Evolutionary conservation across 1,140 invertebrate genomes (phyloP), one percentile per base, ranked within the genome.

Genomic region (Halictus rubicundus): DNA sequence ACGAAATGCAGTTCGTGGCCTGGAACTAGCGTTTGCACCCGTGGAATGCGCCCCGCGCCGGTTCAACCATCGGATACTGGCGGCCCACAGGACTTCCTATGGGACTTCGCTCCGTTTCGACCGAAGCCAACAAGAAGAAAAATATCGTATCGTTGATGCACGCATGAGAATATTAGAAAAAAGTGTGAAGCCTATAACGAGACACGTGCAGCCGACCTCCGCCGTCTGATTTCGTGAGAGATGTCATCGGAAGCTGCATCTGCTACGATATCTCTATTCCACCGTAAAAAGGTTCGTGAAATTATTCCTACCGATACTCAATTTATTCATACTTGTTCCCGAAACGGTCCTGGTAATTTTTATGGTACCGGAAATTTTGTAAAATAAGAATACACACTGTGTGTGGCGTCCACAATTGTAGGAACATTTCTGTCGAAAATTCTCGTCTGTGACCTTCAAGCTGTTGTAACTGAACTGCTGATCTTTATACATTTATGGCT

Each of bases 1-100:
- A 71, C 73, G 66, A 70, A 65, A 71, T 72, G 68, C 61, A 73
- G 49, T 49, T 74, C 19, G 59, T 27, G 23, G 16, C 39, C n/a
- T 57, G 54, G 4, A 27, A 72, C 42, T 64, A 60, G 66, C 78
- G 46, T n/a, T 42, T 52, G 49, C 49, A 52, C 19, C 49, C 49
- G 42, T 49, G 71, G 69, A 21, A 79, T 74, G 61, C 27, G 27
- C 46, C 46, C 39, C 42, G 42, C 10, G 10, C 10, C 42, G 42
- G 21, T 60, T 60, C 37, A 46, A 42, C 32, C 66, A 14, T 70
- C 7, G 59, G 68, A 19, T 39, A 32, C 68, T 2, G 27, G 0
- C 25, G 19, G 46, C 21, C 16, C 16, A 1, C 1, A 1, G 46
- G 14, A 6, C 68, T 63, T 72, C 68, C 68, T 72, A 37, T 54